Base-by-base conservation (phyloP, 2,797 vertebrate genomes). In the Neomorphus geoffroyi region DNA sequence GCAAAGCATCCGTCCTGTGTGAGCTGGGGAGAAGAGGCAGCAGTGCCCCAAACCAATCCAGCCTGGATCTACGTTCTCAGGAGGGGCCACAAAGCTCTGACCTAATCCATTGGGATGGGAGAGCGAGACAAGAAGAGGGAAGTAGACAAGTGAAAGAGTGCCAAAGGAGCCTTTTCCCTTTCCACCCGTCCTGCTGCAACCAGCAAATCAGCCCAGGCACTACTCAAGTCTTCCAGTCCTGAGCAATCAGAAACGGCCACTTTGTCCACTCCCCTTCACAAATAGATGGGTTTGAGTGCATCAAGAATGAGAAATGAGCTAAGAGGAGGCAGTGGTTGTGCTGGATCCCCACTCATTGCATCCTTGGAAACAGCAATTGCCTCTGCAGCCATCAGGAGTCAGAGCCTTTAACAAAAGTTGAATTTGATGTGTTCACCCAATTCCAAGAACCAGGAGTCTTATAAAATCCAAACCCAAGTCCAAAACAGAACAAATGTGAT, bases 11-110 rank as follows among this genome's bases (percentile, higher is more conserved):
- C 7, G 18, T 9, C 77, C 71, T 18, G 22, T n/a, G 0, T 2
- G 10, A 45, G 24, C 4, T 9, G 1, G 10, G 43, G 61, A 24
- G 19, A 16, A 53, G 60, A 60, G 41, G 39, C 61, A 56, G 45
- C 23, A 11, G 21, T 16, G 58, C 35, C 60, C 41, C 54, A 10
- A 8, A 27, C 21, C 37, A 11, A 15, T 9, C 56, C 65, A 35
- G 8, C 1, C 2, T 33, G 43, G 9, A 5, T 4, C n/a, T 21
- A 0, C 3, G 4, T 6, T 54, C 45, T 45, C 45, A 51, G 60
- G 33, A 66, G 13, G 11, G 11, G 9, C 37, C 41, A 14, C 13
- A 48, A 19, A 53, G 4, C 13, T 28, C 23, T 6, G 19, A 15
- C 28, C 50, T 27, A 4, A 54, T 9, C 18, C 46, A 19, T 7